Base-by-base conservation (phyloP, 2,888 invertebrate genomes). In the Phalera bucephala region DNA sequence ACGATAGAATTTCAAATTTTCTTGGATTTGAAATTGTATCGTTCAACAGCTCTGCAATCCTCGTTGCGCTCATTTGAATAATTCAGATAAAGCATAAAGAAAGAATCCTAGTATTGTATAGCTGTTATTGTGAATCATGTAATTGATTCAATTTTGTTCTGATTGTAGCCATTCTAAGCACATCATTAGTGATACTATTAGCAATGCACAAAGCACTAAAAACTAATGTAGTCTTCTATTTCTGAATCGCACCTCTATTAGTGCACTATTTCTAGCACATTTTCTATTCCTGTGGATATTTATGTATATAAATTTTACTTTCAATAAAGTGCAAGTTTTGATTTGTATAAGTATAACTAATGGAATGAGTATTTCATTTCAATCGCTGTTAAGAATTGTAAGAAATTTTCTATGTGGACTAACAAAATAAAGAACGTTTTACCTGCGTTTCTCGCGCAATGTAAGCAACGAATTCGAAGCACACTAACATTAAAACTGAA, bases 181-280 rank as follows among this genome's bases (percentile, higher is more conserved):
- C 64, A 38, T 49, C 45, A 47, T 47, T 58, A 58, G 61, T 34
- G 31, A 52, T 36, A 40, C 54, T 52, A 60, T 64, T 72, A 74
- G 67, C 65, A 66, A 58, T 70, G 76, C 80, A 80, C 80, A 14
- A 71, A 75, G 78, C 79, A 80, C 77, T 69, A 65, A 61, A 50
- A 55, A 52, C 52, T 60, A 57, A 58, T 48, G 56, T 65, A 60
- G 49, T 52, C 31, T 38, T 42, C 47, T 38, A 48, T 36, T 52
- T 52, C 47, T 37, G 55, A 49, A 63, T 58, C 52, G 70, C 72
- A 74, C 72, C 63, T 61, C 69, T 72, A 62, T 70, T 75, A 72
- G 73, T 71, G 74, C 73, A 75, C 72, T 53, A 44, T 56, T 58
- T 64, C 51, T 61, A 61, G 60, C 64, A 68, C 68, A 50, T 44